Evolutionary conservation across 2,113 vertebrate species (phyloP).

Genomic region (Lepidothrix coronata): DNA sequence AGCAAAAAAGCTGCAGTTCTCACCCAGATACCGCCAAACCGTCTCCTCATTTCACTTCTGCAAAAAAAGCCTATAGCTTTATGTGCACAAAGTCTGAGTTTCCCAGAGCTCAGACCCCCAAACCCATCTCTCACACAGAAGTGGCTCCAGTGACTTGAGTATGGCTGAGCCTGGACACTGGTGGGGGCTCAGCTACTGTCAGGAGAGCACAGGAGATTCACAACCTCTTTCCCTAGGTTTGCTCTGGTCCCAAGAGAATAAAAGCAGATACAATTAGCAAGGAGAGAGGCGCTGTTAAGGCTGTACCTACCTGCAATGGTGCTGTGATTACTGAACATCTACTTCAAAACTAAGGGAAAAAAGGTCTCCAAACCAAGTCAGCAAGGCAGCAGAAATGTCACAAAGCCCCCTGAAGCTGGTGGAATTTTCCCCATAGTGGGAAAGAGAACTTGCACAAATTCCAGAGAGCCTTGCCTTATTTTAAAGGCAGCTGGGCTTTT

Average conservation of each 20-base stretch:
- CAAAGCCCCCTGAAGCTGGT: not conserved
- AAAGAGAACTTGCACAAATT: not conserved
- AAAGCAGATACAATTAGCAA: not conserved
- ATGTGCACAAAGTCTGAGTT: not conserved
- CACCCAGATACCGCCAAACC: not conserved
- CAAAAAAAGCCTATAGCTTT: not conserved
- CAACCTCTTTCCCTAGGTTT: not conserved
- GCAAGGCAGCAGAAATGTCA: not conserved
- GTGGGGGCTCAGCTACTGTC: not conserved
- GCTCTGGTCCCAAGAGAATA: not conserved
- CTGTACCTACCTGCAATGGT: not conserved
- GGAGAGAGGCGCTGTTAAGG: not conserved
- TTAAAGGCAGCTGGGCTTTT: not conserved
- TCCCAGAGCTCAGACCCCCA: not conserved
- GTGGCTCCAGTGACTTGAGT: not conserved
- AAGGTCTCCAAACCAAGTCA: not conserved
- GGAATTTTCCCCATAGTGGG: not conserved
- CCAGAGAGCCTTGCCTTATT: not conserved
- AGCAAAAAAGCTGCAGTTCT: not conserved
- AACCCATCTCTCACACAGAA: not conserved
- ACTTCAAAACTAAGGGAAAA: not conserved
- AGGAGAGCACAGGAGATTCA: not conserved
- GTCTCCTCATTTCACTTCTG: not conserved
- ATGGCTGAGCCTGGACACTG: not conserved
- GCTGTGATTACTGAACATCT: not conserved